phyloP scores from a whole-genome alignment of 2,113 vertebrate species.

The Triplophysa siluroides region DNA sequence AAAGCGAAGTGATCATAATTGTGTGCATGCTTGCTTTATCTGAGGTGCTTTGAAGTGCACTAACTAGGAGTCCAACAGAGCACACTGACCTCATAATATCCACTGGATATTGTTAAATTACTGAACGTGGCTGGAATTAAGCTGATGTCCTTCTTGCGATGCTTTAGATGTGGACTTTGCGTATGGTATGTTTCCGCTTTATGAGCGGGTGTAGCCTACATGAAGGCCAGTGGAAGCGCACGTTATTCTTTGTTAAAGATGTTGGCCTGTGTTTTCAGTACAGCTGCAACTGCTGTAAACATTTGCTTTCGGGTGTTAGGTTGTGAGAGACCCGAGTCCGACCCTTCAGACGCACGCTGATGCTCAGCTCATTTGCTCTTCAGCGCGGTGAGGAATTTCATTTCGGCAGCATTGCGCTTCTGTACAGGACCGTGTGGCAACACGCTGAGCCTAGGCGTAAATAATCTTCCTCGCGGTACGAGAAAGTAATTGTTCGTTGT shows the following conservation, averaged over 20 bases:
- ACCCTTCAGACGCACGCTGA: constrained; percentile 23
- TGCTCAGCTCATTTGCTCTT: constrained; percentile 1
- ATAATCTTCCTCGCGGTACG: constrained; percentile 31
- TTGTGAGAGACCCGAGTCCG: background rate
- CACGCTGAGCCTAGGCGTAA: constrained; percentile 10
- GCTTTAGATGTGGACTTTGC: constrained; percentile 17
- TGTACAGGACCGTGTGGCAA: background rate
- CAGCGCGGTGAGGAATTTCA: background rate
- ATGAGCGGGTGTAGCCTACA: background rate
- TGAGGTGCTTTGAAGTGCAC: constrained; percentile 42
- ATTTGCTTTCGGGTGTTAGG: background rate
- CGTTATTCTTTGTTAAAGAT: background rate
- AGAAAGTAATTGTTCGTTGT: constrained; percentile 69
- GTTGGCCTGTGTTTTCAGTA: constrained; percentile 3
- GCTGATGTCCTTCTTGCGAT: background rate
- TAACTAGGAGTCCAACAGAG: constrained; percentile 29
- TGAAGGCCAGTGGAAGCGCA: background rate
- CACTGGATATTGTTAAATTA: constrained; percentile 41
- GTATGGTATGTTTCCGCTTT: background rate
- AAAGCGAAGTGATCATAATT: constrained; percentile 38
- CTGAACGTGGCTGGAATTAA: constrained; percentile 37
- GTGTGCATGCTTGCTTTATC: constrained; percentile 42
- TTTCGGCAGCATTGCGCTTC: background rate
- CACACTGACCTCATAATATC: constrained; percentile 43
- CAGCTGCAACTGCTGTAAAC: background rate